Evolutionary conservation across 2,797 vertebrate species (phyloP), one percentile per base, ranked within the genome.

Genomic region (Liparis tanakae): DNA sequence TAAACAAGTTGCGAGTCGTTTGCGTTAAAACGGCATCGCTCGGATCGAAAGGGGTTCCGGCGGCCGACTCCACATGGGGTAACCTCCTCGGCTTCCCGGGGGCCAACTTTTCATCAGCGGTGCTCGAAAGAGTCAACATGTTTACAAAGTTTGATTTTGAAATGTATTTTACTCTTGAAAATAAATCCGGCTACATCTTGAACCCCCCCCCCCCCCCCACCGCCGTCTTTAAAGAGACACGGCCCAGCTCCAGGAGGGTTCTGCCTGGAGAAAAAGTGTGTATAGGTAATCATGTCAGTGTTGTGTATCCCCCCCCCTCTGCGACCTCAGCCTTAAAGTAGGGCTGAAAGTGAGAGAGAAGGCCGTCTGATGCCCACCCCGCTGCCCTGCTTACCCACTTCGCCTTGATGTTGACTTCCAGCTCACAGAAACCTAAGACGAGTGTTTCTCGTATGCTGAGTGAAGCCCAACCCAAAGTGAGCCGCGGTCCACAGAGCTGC

Each of bases 391-490:
- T 89, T 80, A 80, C 82, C 74, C 85, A 79, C 83, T 79, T 76
- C 14, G 80, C 85, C 82, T 87, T 89, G 88, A 89, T 90, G 84
- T 76, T 84, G 70, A 90, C 74, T 30, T 81, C 86, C 81, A 82
- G 62, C 68, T 84, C 86, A 91, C 86, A 87, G 82, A 83, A 77
- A 70, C 72, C 85, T 68, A 78, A 83, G 83, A 89, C 80, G 79
- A 85, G 71, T 61, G 61, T 83, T 87, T 90, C 82, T 80, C 83
- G 79, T 85, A 88, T 89, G 87, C 88, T 76, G 85, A 83, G 89
- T 88, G 90, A 91, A 90, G 88, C 78, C 80, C 39, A 87, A 84
- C 82, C 9, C 89, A 89, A 85, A 87, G 85, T 80, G 64, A 86
- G 74, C 57, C 3, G 37, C 68, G 85, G 76, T 85, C 77, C 73